Percentiles rank a stretch among this genome's conserved stretches.
Conservation (phyloP, 2,113 vertebrate genomes). For the Mustela lutreola region DNA sequence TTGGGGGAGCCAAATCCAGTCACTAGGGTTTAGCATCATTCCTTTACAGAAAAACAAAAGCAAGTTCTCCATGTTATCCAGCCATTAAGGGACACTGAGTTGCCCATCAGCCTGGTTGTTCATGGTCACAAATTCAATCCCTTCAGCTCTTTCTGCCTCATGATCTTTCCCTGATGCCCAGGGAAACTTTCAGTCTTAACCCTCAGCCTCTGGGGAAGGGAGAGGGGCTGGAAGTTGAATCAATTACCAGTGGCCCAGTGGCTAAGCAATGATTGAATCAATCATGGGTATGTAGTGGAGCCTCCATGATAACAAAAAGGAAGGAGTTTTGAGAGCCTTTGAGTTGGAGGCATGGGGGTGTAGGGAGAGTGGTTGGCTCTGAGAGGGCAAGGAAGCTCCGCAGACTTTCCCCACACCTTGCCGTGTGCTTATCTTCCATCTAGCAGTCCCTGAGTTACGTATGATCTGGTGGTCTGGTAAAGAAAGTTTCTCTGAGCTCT, state of each 20-base stretch:
- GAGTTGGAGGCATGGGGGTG: background rate
- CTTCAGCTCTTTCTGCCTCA: background rate
- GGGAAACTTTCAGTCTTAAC: background rate
- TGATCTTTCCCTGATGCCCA: background rate
- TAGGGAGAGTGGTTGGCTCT: background rate
- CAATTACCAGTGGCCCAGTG: too few relatives aligned
- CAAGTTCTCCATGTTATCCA: background rate
- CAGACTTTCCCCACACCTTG: background rate
- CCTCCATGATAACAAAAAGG: background rate
- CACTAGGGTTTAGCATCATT: slow-evolving; percentile 32
- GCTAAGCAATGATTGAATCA: background rate
- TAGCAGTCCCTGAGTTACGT: background rate
- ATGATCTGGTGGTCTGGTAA: background rate
- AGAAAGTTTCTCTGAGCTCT: background rate
- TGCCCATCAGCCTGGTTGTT: background rate
- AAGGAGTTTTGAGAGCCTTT: background rate
- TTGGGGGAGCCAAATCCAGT: background rate
- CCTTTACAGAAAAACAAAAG: slow-evolving; percentile 42
- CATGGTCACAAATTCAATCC: background rate
- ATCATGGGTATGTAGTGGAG: background rate
- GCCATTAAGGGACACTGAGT: background rate
- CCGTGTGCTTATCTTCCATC: too few relatives aligned
- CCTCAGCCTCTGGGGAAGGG: background rate
- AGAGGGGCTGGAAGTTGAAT: background rate
- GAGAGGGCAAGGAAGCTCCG: background rate